Conservation (phyloP, 2,113 vertebrate species). For the Sardina pilchardus region DNA sequence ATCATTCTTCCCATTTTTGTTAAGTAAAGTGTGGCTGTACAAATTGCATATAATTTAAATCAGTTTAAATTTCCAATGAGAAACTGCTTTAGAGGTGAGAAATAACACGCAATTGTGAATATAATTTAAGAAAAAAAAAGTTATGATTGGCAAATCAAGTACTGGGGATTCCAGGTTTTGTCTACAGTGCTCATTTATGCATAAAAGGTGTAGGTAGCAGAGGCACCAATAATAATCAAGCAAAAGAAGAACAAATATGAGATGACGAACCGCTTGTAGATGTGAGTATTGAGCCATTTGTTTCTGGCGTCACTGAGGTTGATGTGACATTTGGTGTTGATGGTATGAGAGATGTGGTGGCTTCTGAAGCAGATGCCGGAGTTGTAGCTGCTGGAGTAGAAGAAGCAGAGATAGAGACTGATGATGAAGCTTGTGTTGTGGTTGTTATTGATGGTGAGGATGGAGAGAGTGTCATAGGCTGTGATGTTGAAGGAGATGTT, state of each 20-base stretch:
- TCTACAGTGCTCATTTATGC: too few relatives aligned
- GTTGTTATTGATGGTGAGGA: neutral
- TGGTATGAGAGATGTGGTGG: neutral
- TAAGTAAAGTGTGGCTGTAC: too few relatives aligned
- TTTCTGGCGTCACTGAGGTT: neutral
- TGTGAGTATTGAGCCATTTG: neutral
- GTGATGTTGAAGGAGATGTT: neutral
- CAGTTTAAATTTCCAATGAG: too few relatives aligned
- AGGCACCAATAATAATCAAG: too few relatives aligned
- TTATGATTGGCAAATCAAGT: too few relatives aligned
- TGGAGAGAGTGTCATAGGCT: neutral
- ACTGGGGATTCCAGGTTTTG: too few relatives aligned
- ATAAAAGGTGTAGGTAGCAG: too few relatives aligned
- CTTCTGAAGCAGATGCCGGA: neutral
- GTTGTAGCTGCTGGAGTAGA: neutral
- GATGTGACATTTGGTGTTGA: neutral
- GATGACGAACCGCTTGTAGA: neutral
- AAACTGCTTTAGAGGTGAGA: too few relatives aligned
- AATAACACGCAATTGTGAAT: too few relatives aligned
- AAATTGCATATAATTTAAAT: too few relatives aligned
- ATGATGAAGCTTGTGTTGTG: neutral
- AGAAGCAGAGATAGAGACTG: neutral
- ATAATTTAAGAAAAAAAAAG: too few relatives aligned
- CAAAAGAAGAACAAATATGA: neutral
- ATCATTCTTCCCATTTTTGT: too few relatives aligned